Base-by-base conservation (phyloP, 2,888 invertebrate species). In the Strigamia maritima region DNA sequence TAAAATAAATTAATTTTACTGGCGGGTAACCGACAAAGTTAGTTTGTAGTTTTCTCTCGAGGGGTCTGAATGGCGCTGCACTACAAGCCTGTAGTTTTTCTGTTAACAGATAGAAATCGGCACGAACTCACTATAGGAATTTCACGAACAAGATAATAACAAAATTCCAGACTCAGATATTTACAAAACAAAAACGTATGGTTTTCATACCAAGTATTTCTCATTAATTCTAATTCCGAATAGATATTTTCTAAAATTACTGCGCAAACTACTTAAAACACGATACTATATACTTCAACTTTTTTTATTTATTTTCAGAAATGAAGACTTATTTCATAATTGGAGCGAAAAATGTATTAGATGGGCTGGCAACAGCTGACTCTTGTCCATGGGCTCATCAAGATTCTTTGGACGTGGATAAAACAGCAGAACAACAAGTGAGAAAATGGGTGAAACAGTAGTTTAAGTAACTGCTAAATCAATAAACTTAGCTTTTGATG, bases 301-400 rank as follows among this genome's bases (percentile, higher is more conserved):
- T 60, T 1, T 60, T 60, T 19, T 19, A 60, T 60, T 60, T 60
- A n/a, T 49, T 60, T 60, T 8, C 74, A 80, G 80, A 49, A 38
- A 65, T 80, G 77, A 79, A 80, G 75, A 80, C 80, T 6, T 80
- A 80, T 79, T 80, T 80, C 65, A 80, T 80, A 35, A 79, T 80
- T 44, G 79, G 80, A 22, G 75, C 75, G 16, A 79, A 77, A 75
- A 78, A 49, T 19, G 60, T 77, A 7, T 65, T 77, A n/a, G 79
- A 79, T 40, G 79, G 77, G 8, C 16, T 77, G 40, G 40, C 35
- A 22, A 22, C 76, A 14, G 35, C 79, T 60, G 79, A 35, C n/a
- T 22, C 49, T 6, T 19, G 54, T 49, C 19, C 26, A 2, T 60
- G 54, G 8, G 26, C 75, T 35, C 76, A 16, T 35, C 38, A 19